Base-by-base conservation (phyloP, 23 tunicate species). In the Halocynthia aurantium region DNA sequence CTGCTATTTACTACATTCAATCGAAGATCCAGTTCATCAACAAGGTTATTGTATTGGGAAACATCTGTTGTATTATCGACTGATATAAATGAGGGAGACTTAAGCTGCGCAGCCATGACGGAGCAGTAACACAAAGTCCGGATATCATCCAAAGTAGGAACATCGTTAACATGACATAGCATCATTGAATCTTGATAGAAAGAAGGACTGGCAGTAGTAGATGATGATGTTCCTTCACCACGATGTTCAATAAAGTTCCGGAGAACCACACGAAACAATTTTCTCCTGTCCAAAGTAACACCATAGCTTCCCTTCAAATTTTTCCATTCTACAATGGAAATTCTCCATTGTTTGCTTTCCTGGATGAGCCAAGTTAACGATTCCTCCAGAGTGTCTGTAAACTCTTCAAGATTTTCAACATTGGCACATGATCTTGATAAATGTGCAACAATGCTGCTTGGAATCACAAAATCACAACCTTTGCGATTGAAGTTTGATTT, bases 81-180 rank as follows among this genome's bases (percentile, higher is more conserved):
- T 31, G 44, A 31, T 31, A 31, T 31, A 31, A 0, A 31, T 31
- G 4, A 31, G 44, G 44, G 4, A 31, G 44, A 31, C 44, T 31
- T 31, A 31, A 31, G 44, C 44, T 31, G 44, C 44, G 44, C 44
- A 31, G 44, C 13, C 62, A 74, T 0, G 5, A 74, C 2, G 11
- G 55, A 53, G 56, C 78, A 74, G 21, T 74, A 54, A 15, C 55
- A 52, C 8, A 74, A 21, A 8, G 64, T 50, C 10, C 78, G n/a
- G 11, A 74, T 51, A 49, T 74, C 78, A 64, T 54, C 11, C 31
- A 54, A 5, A 9, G 78, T 54, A 18, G 57, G 64, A 13, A 54
- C 56, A 8, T 53, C 17, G 2, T 74, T 53, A 0, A 74, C 65
- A 56, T 74, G 78, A 74, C 78, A 74, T 15, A 74, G 31, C 31